These are phyloP conservation scores for Moxostoma hubbsi DNA, from an alignment of 2,797 vertebrate species.

Conservation along the genomic window DNA sequence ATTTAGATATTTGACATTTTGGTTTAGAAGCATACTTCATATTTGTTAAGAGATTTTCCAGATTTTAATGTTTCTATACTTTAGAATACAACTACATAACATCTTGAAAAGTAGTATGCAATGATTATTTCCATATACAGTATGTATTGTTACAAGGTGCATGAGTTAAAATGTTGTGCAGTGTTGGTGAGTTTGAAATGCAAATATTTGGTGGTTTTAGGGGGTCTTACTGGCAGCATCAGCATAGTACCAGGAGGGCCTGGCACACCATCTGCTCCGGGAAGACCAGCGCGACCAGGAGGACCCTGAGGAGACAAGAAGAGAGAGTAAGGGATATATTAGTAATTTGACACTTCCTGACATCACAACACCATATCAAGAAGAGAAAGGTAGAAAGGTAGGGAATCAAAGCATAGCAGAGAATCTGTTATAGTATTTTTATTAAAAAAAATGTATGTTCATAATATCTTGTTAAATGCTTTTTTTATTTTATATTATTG, in stretches of 20 bases:
- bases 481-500: no score
- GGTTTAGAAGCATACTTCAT: no score
- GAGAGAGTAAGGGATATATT: background rate
- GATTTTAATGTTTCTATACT: no score
- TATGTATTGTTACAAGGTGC: no score
- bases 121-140: no score
- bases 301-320: slow-evolving; percentile 80
- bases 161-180: no score
- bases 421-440: background rate
- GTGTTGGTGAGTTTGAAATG: background rate
- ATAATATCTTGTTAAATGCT: no score
- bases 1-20: no score
- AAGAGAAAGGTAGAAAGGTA: background rate
- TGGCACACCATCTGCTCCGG: slow-evolving; percentile 92
- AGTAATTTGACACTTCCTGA: slow-evolving; percentile 20
- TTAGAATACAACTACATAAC: no score
- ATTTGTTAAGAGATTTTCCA: no score
- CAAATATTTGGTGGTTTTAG: background rate
- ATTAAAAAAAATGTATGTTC: no score
- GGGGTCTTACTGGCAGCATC: slow-evolving; percentile 92
- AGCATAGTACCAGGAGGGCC: slow-evolving; percentile 98
- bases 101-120: no score
- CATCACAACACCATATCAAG: slow-evolving; percentile 16
- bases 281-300: slow-evolving; percentile 90
- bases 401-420: background rate